A percentile compares a stretch with the other conserved stretches of the same genome.
Evolutionary conservation across 2,888 invertebrate species (phyloP).

Genomic region (Pteria penguin): DNA sequence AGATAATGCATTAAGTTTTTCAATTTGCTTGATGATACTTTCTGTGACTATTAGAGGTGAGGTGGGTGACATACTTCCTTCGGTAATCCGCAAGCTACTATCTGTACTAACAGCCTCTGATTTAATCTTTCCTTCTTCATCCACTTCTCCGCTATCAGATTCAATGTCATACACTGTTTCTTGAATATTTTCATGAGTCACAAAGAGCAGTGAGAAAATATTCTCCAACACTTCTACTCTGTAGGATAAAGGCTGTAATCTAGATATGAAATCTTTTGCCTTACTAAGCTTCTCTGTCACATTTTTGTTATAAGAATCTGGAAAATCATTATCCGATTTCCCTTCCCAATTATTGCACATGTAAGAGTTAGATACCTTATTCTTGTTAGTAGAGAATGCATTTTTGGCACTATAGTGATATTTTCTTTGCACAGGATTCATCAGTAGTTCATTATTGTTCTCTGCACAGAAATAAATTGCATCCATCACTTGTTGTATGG

Average conservation of each 20-base stretch:
- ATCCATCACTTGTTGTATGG: constrained; percentile 73
- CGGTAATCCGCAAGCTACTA: constrained; percentile 8
- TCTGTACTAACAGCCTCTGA: constrained; percentile 27
- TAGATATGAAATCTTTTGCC: constrained; percentile 60
- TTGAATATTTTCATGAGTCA: constrained; percentile 84
- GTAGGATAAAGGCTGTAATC: constrained; percentile 73
- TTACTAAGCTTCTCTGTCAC: constrained; percentile 64
- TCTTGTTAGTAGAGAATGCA: neutral
- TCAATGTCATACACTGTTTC: constrained; percentile 81
- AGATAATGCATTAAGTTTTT: constrained; percentile 22
- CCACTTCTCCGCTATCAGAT: constrained; percentile 62
- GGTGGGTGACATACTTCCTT: constrained; percentile 26
- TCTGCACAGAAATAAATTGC: constrained; percentile 71
- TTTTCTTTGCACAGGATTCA: constrained; percentile 60
- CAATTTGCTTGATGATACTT: neutral
- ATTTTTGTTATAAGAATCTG: constrained; percentile 60
- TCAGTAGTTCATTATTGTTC: constrained; percentile 59
- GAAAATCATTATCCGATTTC: constrained; percentile 40
- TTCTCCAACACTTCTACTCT: constrained; percentile 86
- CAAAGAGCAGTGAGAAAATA: constrained; percentile 86
- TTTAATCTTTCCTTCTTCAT: constrained; percentile 8
- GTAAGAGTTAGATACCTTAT: constrained; percentile 20
- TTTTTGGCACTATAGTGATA: constrained; percentile 33
- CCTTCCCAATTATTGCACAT: no score
- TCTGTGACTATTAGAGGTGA: neutral